phyloP scores from a whole-genome alignment of 2,888 invertebrate genomes.

The Agrochola macilenta region DNA sequence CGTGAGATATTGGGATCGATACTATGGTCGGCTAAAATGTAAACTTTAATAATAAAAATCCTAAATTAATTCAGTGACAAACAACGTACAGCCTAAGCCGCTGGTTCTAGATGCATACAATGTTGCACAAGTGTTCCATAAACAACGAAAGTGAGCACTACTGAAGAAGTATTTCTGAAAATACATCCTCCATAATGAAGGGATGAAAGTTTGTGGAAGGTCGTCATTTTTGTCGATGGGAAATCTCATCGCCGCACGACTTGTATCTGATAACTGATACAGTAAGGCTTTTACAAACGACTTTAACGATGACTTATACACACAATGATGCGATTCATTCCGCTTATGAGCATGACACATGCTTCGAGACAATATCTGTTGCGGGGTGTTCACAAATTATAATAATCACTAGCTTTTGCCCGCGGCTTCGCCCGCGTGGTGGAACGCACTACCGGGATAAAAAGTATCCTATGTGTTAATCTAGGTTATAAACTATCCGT shows the following conservation, averaged over 20 bases:
- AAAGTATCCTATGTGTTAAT: too few species aligned
- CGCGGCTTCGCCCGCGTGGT: too few species aligned
- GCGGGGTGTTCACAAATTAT: constrained; percentile 10
- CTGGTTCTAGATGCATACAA: not conserved
- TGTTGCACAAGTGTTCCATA: not conserved
- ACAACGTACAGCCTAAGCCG: not conserved
- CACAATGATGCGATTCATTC: not conserved
- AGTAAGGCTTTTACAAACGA: not conserved
- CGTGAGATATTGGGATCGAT: not conserved
- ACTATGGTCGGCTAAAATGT: too few species aligned
- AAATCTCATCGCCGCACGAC: not conserved
- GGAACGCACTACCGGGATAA: too few species aligned
- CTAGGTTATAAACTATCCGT: too few species aligned
- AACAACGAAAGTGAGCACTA: not conserved
- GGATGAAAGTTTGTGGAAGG: not conserved
- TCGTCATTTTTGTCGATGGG: not conserved
- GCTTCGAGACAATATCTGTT: not conserved
- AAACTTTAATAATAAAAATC: not conserved
- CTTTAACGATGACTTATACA: not conserved
- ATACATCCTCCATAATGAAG: not conserved
- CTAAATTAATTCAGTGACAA: not conserved
- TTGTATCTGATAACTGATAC: not conserved
- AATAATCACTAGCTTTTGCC: not conserved
- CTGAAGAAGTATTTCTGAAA: not conserved
- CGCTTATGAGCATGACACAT: constrained; percentile 8